These are phyloP conservation scores for Bos javanicus DNA, from an alignment of 2,113 vertebrate genomes.

Conservation along the genomic window DNA sequence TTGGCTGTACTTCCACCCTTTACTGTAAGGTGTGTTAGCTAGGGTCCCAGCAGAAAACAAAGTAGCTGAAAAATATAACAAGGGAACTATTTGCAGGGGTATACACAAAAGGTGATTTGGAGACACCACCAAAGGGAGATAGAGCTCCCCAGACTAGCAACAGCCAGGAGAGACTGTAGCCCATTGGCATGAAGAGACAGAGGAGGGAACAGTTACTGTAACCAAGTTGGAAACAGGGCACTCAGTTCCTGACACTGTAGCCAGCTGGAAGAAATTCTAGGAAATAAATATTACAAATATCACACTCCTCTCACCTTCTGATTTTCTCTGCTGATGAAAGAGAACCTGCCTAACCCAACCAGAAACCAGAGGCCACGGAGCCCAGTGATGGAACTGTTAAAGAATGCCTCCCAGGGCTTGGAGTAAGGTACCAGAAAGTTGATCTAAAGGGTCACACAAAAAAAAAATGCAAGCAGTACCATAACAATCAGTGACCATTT, in stretches of 20 bases:
- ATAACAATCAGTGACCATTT: background rate
- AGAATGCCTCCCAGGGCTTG: background rate
- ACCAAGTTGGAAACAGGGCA: background rate
- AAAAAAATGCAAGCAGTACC: background rate
- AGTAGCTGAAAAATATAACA: background rate
- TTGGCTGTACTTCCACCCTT: background rate
- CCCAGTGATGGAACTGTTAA: background rate
- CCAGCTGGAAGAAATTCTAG: background rate
- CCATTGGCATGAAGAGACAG: background rate
- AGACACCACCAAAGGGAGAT: background rate
- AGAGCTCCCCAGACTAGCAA: background rate
- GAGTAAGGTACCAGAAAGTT: background rate
- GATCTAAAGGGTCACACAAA: background rate
- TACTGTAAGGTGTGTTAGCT: background rate
- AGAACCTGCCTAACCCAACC: background rate
- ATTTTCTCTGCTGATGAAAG: background rate
- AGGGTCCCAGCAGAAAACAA: background rate
- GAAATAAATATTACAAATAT: background rate
- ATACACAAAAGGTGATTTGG: background rate
- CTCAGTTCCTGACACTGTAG: background rate
- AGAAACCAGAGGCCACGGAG: background rate
- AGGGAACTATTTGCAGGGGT: background rate
- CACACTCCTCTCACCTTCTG: background rate
- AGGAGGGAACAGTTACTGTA: background rate
- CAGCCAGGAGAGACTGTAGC: background rate